Evolutionary conservation across 2,888 invertebrate species (phyloP).

Genomic region (Helleia helle): DNA sequence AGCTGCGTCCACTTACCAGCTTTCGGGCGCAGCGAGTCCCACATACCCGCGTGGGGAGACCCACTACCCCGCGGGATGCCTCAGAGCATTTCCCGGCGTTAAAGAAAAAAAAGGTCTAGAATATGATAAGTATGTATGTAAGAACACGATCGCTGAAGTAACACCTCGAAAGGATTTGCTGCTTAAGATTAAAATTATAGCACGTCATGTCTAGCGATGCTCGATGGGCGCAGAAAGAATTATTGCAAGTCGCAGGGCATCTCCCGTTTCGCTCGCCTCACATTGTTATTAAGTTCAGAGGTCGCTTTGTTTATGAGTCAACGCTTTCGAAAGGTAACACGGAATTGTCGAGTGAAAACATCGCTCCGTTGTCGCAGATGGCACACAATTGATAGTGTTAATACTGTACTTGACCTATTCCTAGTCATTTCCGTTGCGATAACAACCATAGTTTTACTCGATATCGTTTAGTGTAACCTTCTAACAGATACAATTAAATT

Average conservation of each 20-base stretch:
- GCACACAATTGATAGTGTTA: constrained; percentile 69
- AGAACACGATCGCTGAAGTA: constrained; percentile 16
- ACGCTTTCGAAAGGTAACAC: constrained; percentile 70
- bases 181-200: constrained; percentile 40
- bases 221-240: constrained; percentile 58
- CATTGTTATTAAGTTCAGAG: constrained; percentile 72
- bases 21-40: too few relatives aligned
- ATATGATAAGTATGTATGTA: too few relatives aligned
- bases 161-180: constrained; percentile 39
- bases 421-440: not conserved
- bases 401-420: constrained; percentile 51
- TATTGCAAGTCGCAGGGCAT: constrained; percentile 62
- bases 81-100: too few relatives aligned
- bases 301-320: constrained; percentile 69
- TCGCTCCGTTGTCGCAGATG: constrained; percentile 54
- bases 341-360: constrained; percentile 61
- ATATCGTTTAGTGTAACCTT: not conserved
- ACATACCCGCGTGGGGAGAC: too few relatives aligned
- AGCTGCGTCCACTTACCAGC: too few relatives aligned
- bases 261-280: constrained; percentile 40
- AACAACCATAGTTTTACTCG: not conserved
- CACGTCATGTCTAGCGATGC: constrained; percentile 43
- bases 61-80: too few relatives aligned
- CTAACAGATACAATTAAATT: too few relatives aligned
- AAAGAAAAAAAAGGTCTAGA: too few relatives aligned